Conservation (phyloP, 2,113 vertebrate genomes). For the Nipponia nippon region DNA sequence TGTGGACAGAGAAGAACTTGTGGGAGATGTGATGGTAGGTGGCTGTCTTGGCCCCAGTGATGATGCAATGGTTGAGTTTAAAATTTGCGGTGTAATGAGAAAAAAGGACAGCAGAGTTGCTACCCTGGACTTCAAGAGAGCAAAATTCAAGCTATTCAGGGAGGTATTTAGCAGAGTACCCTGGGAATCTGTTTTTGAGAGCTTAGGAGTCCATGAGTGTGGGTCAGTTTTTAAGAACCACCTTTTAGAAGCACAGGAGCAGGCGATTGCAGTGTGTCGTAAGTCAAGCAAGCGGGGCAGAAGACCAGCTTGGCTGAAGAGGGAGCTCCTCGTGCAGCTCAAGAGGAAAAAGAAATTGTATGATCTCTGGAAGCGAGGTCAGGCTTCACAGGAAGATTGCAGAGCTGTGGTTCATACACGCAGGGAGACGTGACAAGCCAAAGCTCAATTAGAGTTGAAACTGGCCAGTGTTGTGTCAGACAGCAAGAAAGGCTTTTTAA, state of each 20-base stretch:
- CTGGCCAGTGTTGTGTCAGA: not conserved
- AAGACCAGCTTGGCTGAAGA: not conserved
- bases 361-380: not conserved
- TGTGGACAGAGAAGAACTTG: not conserved
- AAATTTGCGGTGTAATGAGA: not conserved
- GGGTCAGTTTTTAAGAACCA: not conserved
- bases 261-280: not conserved
- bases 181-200: not conserved
- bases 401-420: not conserved
- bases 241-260: not conserved
- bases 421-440: not conserved
- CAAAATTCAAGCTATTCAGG: not conserved
- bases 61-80: not conserved
- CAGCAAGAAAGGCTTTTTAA: not conserved
- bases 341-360: not conserved
- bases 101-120: not conserved
- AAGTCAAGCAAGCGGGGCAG: not conserved
- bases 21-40: not conserved
- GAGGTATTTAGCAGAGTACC: not conserved
- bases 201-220: not conserved
- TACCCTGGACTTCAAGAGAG: not conserved
- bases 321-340: not conserved
- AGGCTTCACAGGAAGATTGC: not conserved
- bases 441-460: not conserved
- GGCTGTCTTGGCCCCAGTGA: not conserved